Evolutionary conservation across 2,113 vertebrate species (phyloP).

Genomic region (Megaceryle maxima): DNA sequence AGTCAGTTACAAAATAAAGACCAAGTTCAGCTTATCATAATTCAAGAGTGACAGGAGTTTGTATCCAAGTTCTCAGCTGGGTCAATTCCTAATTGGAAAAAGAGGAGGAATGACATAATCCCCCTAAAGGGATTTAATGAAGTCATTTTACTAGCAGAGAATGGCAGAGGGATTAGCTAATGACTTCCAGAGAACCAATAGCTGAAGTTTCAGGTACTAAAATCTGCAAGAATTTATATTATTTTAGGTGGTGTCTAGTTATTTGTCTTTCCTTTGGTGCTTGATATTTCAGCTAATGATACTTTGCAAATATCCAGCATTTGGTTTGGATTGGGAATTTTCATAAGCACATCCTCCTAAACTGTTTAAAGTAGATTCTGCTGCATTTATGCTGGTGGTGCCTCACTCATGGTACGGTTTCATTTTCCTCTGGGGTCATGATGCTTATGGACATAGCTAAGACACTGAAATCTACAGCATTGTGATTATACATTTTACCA

Average conservation of each 20-base stretch:
- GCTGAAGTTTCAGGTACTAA: neutral
- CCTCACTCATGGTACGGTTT: neutral
- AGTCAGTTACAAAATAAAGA: neutral
- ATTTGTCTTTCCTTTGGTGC: neutral
- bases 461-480: neutral
- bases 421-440: neutral
- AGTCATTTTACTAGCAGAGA: neutral
- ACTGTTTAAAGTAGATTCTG: neutral
- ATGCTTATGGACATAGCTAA: neutral
- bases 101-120: neutral
- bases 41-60: neutral
- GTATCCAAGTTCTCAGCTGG: neutral
- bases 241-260: neutral
- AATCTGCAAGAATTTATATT: neutral
- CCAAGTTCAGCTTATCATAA: neutral
- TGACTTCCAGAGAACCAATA: neutral
- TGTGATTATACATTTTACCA: neutral
- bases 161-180: neutral
- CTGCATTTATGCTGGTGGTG: neutral
- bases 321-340: neutral
- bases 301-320: neutral
- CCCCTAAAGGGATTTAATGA: neutral
- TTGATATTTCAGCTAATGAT: neutral
- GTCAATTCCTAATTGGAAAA: neutral
- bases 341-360: neutral